These are phyloP conservation scores for Actinernus sp. DNA, from an alignment of 92 coral and sea anemone species.

Conservation along the genomic window DNA sequence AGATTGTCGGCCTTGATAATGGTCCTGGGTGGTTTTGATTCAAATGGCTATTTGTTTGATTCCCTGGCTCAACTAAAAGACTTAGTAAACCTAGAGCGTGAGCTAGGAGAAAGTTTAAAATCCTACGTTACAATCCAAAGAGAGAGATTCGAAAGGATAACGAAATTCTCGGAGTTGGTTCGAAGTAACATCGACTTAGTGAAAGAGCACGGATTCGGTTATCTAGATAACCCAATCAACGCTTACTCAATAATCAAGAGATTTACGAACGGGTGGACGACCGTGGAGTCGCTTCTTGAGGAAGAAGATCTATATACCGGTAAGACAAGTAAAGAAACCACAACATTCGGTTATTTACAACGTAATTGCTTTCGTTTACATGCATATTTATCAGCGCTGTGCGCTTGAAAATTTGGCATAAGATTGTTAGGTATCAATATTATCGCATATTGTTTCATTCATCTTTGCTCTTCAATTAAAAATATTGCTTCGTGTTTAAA, in stretches of 20 bases:
- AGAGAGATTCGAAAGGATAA: conserved; percentile 41
- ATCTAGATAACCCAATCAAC: conserved; percentile 48
- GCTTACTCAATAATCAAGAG: conserved; percentile 63
- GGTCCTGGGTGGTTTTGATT: not conserved
- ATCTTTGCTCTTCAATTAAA: too few species aligned
- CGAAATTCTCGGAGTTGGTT: conserved; percentile 59
- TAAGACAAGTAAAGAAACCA: conserved; percentile 37
- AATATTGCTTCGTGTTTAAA: too few species aligned
- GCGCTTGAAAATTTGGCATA: too few species aligned
- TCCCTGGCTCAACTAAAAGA: conserved; percentile 79
- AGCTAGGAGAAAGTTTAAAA: conserved; percentile 66
- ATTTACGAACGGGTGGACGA: conserved; percentile 65
- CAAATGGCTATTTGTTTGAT: conserved; percentile 47
- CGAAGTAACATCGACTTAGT: conserved; percentile 39
- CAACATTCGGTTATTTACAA: too few species aligned
- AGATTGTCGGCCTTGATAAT: conserved; percentile 5
- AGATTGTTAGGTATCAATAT: too few species aligned
- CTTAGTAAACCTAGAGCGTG: conserved; percentile 71
- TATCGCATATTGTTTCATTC: too few species aligned
- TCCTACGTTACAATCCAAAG: conserved; percentile 52
- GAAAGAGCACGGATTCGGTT: conserved; percentile 29
- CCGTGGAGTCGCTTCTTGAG: conserved; percentile 31
- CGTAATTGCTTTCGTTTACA: too few species aligned
- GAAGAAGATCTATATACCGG: conserved; percentile 60
- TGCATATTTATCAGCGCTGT: too few species aligned